Evolutionary conservation across 2,797 vertebrate species (phyloP), one percentile per base, ranked within the genome.

Genomic region (Fundulus diaphanus): DNA sequence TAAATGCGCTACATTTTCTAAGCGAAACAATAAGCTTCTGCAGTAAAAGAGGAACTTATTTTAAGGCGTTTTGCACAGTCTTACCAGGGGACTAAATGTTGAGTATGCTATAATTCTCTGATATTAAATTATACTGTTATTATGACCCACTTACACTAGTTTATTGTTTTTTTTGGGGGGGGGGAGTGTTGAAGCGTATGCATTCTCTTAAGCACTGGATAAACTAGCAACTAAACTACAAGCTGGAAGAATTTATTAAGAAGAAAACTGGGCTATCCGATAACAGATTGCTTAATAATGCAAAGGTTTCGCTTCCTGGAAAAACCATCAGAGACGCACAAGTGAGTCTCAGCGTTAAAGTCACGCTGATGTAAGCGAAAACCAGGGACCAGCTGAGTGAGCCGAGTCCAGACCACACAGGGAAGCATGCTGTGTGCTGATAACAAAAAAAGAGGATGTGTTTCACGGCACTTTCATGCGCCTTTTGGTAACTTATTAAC

Each of bases 211-310:
- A 5, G 65, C 1, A 1, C 0, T 48, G 37, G 13, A 0, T 42
- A 63, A 73, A n/a, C n/a, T 59, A 24, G 51, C 6, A 24, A 65
- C 44, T 35, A 24, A 66, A 63, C 57, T 29, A 33, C 27, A 12
- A 1, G 24, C 15, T 42, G 18, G 44, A 77, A 22, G 24, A 63
- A 70, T 46, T 46, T 40, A 42, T 16, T n/a, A 20, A 48, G 57
- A 74, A 15, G 66, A 48, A 68, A 63, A 42, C 24, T 72, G 15
- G 2, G 2, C 31, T 46, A 77, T 89, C 83, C 1, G 48, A 72
- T 81, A 57, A 9, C 78, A 51, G n/a, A 83, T 42, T 0, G 42
- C 68, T 83, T 59, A 87, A 88, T 80, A 57, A 89, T 88, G 90
- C 59, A 86, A 76, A 68, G 75, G 59, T 76, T 42, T 46, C 51